Conservation (phyloP, 2,797 vertebrate species). For the Micropoecilia bifurca region DNA sequence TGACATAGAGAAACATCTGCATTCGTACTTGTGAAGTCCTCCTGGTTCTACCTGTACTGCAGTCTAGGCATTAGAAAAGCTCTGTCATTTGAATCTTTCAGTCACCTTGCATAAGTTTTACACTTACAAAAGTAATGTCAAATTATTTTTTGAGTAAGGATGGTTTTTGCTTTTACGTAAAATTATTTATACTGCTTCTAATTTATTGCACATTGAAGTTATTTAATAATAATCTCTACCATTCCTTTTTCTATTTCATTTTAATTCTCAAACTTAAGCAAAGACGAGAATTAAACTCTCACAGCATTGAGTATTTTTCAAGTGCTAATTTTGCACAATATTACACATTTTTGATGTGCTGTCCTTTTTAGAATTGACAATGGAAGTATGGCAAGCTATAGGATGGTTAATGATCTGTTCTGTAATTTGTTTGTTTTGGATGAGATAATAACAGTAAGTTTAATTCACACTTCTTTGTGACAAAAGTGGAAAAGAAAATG, state of each 20-base stretch:
- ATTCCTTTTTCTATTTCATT: not conserved
- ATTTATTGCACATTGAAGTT: not conserved
- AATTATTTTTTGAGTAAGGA: not conserved
- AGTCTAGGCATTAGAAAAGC: not conserved
- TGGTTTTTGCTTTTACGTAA: not conserved
- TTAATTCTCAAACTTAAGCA: not conserved
- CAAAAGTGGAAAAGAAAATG: slow-evolving; percentile 1
- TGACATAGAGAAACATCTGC: not conserved
- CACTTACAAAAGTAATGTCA: not conserved
- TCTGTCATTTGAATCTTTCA: not conserved
- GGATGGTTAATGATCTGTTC: not conserved
- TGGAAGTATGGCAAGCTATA: not conserved
- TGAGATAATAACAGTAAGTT: not conserved
- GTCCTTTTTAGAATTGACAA: not conserved
- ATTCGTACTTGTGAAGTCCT: not conserved
- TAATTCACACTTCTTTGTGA: not conserved
- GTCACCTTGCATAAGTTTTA: not conserved
- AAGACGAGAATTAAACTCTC: not conserved
- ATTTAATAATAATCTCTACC: not conserved
- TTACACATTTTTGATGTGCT: not conserved
- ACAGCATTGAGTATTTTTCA: not conserved
- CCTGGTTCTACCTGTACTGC: not conserved
- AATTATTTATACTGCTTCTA: not conserved
- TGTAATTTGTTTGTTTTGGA: not conserved
- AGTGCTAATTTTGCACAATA: not conserved